These are phyloP conservation scores for Mus minutoides DNA, from an alignment of 2,797 vertebrate species.

Conservation along the genomic window DNA sequence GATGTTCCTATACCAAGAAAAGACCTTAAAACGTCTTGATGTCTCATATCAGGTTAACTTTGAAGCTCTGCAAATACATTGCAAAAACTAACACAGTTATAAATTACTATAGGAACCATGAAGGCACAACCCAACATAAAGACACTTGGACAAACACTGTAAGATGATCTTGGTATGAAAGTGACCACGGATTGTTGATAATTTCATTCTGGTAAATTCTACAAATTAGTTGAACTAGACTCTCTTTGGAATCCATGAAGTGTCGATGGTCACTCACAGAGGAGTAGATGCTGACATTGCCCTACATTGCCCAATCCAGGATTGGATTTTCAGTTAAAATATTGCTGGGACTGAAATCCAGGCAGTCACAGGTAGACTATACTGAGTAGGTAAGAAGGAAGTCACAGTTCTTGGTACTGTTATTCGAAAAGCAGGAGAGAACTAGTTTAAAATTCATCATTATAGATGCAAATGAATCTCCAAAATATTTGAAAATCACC, in stretches of 20 bases:
- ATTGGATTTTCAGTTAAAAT: not conserved
- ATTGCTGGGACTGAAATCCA: not conserved
- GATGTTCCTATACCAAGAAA: not conserved
- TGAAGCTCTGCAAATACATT: not conserved
- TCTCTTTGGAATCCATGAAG: not conserved
- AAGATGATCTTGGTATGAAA: not conserved
- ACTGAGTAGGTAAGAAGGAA: not conserved
- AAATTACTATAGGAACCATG: not conserved
- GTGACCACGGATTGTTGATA: not conserved
- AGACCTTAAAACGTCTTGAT: not conserved
- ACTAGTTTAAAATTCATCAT: not conserved
- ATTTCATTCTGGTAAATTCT: not conserved
- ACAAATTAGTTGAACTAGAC: not conserved
- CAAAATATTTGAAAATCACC: not conserved
- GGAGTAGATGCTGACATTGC: not conserved
- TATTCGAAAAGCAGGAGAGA: not conserved
- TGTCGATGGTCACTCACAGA: not conserved
- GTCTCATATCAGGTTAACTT: not conserved
- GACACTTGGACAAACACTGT: not conserved
- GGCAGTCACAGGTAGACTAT: not conserved
- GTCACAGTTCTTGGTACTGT: not conserved
- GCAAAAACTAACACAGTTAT: not conserved
- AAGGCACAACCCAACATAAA: not conserved
- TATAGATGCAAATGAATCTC: not conserved
- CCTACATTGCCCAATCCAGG: not conserved